Evolutionary conservation across 2,797 vertebrate species (phyloP), one percentile per base, ranked within the genome.

Genomic region (Hippoglossus hippoglossus): DNA sequence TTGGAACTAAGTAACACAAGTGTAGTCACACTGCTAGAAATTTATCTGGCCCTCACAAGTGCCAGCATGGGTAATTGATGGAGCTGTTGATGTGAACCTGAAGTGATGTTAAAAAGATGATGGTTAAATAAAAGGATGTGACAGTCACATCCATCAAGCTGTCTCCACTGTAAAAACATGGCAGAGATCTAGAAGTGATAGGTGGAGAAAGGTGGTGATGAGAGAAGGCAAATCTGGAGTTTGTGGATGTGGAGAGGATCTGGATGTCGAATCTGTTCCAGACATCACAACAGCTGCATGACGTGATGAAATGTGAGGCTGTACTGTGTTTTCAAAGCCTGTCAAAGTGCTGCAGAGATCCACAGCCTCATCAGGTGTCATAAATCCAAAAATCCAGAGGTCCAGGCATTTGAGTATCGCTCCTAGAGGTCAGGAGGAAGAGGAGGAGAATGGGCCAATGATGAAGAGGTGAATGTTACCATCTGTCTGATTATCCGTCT

Each of bases 371-470:
- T 66, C 18, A 67, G 76, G 56, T 67, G 52, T 73, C 16, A 66
- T 44, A 10, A 51, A 75, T 82, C 65, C 51, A 61, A 44, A 58
- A 87, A 77, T 85, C 81, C 76, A 73, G 75, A 81, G 63, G 67
- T 86, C 54, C 64, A 67, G 73, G 62, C 51, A 24, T 74, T 62
- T 50, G 68, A 67, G 56, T 57, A 25, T 66, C 56, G 67, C 75
- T 75, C 68, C 63, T 78, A 59, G 55, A 81, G 69, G 76, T 74
- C 62, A 58, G 56, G 55, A 80, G 58, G 61, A 53, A 46, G 61
- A 65, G 44, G 56, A 77, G 61, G 71, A 85, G 54, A 71, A 67
- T 60, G 72, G 56, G 64, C n/a, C 58, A 71, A 71, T 77, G 63
- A 80, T 53, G 49, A 82, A 70, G 73, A 90, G 57, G 57, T 68